Evolutionary conservation across 2,797 vertebrate species (phyloP).

Genomic region (Acanthurus lineatus): DNA sequence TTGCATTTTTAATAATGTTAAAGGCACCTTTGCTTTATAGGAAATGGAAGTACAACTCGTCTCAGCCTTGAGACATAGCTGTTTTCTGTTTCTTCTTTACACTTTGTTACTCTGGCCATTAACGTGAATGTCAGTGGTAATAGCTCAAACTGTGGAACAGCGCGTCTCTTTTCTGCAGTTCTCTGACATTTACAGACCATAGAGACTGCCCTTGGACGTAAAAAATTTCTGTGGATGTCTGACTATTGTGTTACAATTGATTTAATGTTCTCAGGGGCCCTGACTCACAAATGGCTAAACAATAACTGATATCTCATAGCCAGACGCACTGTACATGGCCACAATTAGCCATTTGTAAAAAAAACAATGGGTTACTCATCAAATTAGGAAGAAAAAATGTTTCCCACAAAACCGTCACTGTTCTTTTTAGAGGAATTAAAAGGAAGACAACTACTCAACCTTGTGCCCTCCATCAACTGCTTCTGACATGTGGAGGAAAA

Average conservation of each 20-base stretch:
- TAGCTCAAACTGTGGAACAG: slow-evolving; percentile 27
- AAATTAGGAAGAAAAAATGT: slow-evolving; percentile 6
- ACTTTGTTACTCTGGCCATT: slow-evolving; percentile 29
- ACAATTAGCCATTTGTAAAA: slow-evolving; percentile 30
- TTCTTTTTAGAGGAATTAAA: slow-evolving; percentile 23
- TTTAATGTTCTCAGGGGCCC: slow-evolving; percentile 51
- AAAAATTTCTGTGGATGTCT: slow-evolving; percentile 30
- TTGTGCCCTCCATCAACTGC: slow-evolving; percentile 17
- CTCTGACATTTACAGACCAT: slow-evolving; percentile 43
- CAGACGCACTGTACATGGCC: slow-evolving; percentile 16
- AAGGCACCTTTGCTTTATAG: neutral
- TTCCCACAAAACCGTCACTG: neutral
- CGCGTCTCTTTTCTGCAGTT: slow-evolving; percentile 31
- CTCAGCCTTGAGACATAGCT: neutral
- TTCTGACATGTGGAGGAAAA: slow-evolving; percentile 38
- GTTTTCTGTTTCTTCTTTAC: slow-evolving; percentile 6
- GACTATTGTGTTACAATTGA: slow-evolving; percentile 43
- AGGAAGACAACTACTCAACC: slow-evolving; percentile 8
- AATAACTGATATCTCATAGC: slow-evolving; percentile 22
- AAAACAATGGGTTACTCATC: slow-evolving; percentile 31
- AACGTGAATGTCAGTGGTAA: slow-evolving; percentile 43
- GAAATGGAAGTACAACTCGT: neutral
- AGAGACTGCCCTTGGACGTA: slow-evolving; percentile 21
- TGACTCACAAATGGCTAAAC: slow-evolving; percentile 45
- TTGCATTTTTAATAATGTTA: neutral